These are phyloP conservation scores for Homalodisca vitripennis DNA, from an alignment of 1,140 invertebrate species.

Conservation along the genomic window DNA sequence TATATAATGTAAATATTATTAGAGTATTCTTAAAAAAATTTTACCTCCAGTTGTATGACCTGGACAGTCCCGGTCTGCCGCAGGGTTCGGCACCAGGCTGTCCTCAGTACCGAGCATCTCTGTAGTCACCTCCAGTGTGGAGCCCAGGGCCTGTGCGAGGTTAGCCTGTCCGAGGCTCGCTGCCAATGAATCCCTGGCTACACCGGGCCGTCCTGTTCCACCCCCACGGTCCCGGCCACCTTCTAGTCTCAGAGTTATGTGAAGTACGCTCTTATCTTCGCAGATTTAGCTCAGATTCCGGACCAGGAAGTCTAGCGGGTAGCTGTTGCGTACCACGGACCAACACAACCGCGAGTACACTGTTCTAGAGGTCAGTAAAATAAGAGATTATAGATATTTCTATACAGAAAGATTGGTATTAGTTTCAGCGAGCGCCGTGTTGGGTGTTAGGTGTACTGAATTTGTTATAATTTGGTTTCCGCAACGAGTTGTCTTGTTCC, in stretches of 20 bases:
- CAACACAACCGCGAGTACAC: slow-evolving; percentile 94
- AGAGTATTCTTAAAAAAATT: no score
- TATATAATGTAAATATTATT: no score
- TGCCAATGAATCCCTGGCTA: slow-evolving; percentile 90
- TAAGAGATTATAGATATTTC: no score
- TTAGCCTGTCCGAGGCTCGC: slow-evolving; percentile 79
- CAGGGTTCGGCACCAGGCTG: slow-evolving; percentile 84
- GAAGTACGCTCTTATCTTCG: slow-evolving; percentile 90
- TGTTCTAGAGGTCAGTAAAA: slow-evolving; percentile 73
- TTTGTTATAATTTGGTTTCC: no score
- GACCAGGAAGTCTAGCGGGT: slow-evolving; percentile 88
- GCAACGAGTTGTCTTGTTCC: no score
- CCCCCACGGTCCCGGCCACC: slow-evolving; percentile 81
- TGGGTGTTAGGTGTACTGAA: no score
- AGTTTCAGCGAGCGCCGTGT: no score
- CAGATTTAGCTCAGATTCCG: slow-evolving; percentile 88
- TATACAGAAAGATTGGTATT: no score
- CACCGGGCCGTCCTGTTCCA: slow-evolving; percentile 83
- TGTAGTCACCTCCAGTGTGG: slow-evolving; percentile 82
- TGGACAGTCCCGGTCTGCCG: slow-evolving; percentile 82
- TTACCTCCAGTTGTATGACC: slow-evolving; percentile 85
- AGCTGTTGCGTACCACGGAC: slow-evolving; percentile 88
- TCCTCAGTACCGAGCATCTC: slow-evolving; percentile 48
- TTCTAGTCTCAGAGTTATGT: slow-evolving; percentile 93
- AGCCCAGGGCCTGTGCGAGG: slow-evolving; percentile 91